Base-by-base conservation (phyloP, 2,888 invertebrate genomes). In the Herminia tarsipennalis region DNA sequence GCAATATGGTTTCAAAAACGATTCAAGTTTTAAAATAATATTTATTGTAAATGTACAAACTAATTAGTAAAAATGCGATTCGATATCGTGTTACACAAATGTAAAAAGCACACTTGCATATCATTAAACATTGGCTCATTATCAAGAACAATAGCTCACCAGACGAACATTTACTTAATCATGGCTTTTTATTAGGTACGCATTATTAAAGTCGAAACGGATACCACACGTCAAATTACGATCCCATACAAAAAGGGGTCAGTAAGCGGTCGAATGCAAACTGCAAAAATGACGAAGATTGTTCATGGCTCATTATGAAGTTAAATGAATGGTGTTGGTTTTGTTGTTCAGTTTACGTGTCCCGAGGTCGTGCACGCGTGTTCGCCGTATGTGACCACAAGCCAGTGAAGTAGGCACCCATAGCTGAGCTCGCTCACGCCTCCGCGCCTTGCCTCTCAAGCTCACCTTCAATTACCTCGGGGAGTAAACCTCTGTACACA, bases 261-360 rank as follows among this genome's bases (percentile, higher is more conserved):
- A 78, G 68, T 68, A 68, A 67, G 74, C 74, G 78, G 70, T 75
- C 76, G 76, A 78, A 76, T 73, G 80, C 72, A 73, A 76, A 81
- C 76, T 81, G 82, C 79, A 84, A 81, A 82, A 86, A 85, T 81
- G 83, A 76, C 76, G 80, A 81, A 78, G 78, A 83, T 83, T 85
- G 84, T 88, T 88, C 86, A 88, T 83, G 88, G 84, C 83, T 86
- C 83, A 88, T 89, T 89, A 88, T 80, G 77, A 74, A 79, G 73
- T 80, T 80, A 82, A 86, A 86, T 83, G 80, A 83, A 84, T 80
- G 81, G 80, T 61, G 73, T 72, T 69, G 71, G 73, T 78, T 81
- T 82, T 80, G 73, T 77, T 74, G 55, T 70, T 70, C 58, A 58
- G 65, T 75, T 77, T 76, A 72, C 73, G 70, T 76, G 68, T 72